Base-by-base conservation (phyloP, 2,797 vertebrate species). In the Limnodromus scolopaceus region DNA sequence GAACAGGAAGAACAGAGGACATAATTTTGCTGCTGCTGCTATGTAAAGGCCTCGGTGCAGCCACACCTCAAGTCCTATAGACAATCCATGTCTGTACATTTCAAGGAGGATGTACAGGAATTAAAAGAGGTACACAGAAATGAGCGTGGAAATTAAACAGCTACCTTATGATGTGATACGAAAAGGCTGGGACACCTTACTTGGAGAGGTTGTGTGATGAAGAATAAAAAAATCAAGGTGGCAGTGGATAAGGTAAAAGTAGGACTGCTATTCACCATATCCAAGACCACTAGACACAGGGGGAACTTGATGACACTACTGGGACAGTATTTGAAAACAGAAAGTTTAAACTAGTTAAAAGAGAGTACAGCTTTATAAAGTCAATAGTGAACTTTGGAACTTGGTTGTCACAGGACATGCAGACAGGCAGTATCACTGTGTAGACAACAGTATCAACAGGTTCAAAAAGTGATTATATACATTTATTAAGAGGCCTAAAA, bases 391-490 rank as follows among this genome's bases (percentile, higher is more conserved):
- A 16, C 11, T 48, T 46, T 13, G 25, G 15, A 49, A 38, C 5
- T 22, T 15, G 3, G 2, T 14, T 69, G 41, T 34, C 54, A 23
- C 27, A 27, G 24, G 11, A 36, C 1, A 0, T 12, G 10, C 36
- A n/a, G n/a, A 20, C 25, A 69, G 22, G 30, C 0, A 0, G 13
- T 13, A 13, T 36, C 46, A 74, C 38, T 74, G 10, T 23, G 12
- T 16, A 83, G 11, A 22, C 16, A 72, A 60, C 18, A n/a, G 16
- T 8, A 74, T 17, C 14, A 68, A n/a, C 3, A 68, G 17, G 6
- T 41, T 75, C 23, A 58, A 54, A 71, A 82, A 32, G 10, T 11
- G 14, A 41, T 51, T 28, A 12, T 4, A 41, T 10, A 7, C 6
- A 6, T 58, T 66, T 17, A 41, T 7, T 30, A 76, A 19, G 34